Evolutionary conservation across 1,140 invertebrate species (phyloP).

Genomic region (Semibalanus balanoides): DNA sequence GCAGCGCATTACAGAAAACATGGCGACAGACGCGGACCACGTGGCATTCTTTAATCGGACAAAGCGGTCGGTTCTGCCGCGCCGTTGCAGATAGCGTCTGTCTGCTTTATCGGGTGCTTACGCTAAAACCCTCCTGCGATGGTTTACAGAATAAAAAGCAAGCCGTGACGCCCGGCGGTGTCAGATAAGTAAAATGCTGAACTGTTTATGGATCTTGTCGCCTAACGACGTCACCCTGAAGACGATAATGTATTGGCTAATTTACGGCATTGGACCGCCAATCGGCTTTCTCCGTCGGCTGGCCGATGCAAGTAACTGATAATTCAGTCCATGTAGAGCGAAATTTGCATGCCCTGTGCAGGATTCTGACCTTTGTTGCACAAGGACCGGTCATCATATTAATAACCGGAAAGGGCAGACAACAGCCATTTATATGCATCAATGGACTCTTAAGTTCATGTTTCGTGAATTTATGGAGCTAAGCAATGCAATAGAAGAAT

Average conservation of each 20-base stretch:
- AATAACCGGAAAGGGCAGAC: neutral
- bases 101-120: neutral
- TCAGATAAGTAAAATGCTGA: neutral
- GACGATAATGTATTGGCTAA: neutral
- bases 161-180: neutral
- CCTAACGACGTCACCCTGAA: neutral
- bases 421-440: neutral
- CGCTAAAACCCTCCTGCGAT: neutral
- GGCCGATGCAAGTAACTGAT: neutral
- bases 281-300: neutral
- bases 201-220: neutral
- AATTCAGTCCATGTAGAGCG: neutral
- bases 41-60: neutral
- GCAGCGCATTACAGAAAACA: neutral
- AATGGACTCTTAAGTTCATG: neutral
- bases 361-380: neutral
- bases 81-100: neutral
- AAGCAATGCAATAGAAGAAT: neutral
- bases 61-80: neutral
- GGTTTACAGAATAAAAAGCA: conserved; percentile 1
- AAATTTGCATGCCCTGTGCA: neutral
- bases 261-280: neutral
- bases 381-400: neutral
- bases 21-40: neutral
- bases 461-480: neutral